Evolutionary conservation across 2,888 invertebrate genomes (phyloP).

Genomic region (Lymantria monacha): DNA sequence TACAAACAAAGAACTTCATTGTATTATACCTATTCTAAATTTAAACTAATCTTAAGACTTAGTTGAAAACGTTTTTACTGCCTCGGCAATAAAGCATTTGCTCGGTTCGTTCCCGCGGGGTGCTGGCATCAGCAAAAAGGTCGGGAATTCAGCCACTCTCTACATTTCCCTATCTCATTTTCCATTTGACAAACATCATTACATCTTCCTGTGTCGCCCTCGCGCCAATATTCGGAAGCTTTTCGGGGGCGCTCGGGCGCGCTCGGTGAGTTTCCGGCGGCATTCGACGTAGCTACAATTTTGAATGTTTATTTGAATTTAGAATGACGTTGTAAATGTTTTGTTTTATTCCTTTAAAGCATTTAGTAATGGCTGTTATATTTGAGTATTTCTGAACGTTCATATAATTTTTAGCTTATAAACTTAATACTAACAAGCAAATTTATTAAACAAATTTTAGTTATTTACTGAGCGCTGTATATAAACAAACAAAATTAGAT

Average conservation of each 20-base stretch:
- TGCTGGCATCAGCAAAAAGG: slow-evolving; percentile 63
- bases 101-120: slow-evolving; percentile 26
- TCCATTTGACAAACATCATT: slow-evolving; percentile 83
- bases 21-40: neutral
- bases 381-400: neutral
- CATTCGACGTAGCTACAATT: slow-evolving; percentile 46
- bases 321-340: slow-evolving; percentile 23
- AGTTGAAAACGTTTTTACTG: slow-evolving; percentile 23
- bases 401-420: neutral
- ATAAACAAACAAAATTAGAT: neutral
- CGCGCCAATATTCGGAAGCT: slow-evolving; percentile 61
- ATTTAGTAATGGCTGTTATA: slow-evolving; percentile 2
- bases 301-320: slow-evolving; percentile 37
- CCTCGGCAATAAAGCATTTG: slow-evolving; percentile 12
- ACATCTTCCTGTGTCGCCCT: slow-evolving; percentile 73
- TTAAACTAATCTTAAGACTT: slow-evolving; percentile 30
- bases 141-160: slow-evolving; percentile 66
- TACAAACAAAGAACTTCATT: too few relatives aligned
- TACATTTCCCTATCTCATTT: slow-evolving; percentile 82
- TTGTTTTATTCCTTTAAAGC: slow-evolving; percentile 10
- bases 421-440: too few relatives aligned
- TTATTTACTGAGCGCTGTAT: neutral
- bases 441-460: neutral
- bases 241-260: slow-evolving; percentile 57
- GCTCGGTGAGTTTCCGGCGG: slow-evolving; percentile 53